phyloP scores from a whole-genome alignment of 2,113 vertebrate species.

The Cricetomys ansorgei region DNA sequence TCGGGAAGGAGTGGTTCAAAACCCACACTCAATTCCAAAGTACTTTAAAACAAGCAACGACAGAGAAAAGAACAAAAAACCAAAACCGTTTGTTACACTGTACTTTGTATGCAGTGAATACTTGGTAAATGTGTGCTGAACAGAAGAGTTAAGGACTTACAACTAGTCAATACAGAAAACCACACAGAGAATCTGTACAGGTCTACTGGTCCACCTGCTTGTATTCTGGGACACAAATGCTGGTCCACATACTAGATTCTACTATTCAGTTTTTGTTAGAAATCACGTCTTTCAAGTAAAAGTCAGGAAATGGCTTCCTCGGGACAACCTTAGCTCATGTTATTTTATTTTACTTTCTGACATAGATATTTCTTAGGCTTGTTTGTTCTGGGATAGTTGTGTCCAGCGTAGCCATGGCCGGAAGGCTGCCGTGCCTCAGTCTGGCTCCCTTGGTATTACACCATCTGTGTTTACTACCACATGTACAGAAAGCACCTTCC shows the following conservation, averaged over 20 bases:
- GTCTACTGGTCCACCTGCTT: not conserved
- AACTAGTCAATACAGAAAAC: not conserved
- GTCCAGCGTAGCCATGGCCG: not conserved
- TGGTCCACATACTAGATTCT: not conserved
- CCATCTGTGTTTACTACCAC: accelerated
- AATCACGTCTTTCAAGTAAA: not conserved
- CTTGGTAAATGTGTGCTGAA: not conserved
- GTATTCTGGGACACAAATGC: not conserved
- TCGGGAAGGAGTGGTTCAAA: not conserved
- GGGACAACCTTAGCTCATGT: not conserved
- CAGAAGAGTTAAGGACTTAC: not conserved
- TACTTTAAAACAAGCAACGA: not conserved
- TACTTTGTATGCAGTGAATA: not conserved
- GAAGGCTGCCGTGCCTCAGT: not conserved
- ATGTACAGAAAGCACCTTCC: not conserved
- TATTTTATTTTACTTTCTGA: conserved; percentile 18
- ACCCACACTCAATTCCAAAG: not conserved
- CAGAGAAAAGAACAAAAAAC: no score
- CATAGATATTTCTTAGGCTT: not conserved
- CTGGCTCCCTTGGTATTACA: not conserved
- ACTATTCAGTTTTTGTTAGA: not conserved
- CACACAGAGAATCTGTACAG: not conserved
- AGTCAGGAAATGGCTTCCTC: not conserved
- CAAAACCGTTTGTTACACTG: not conserved
- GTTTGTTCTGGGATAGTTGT: not conserved